Conservation (phyloP, 1,140 invertebrate genomes). For the Homalodisca vitripennis region DNA sequence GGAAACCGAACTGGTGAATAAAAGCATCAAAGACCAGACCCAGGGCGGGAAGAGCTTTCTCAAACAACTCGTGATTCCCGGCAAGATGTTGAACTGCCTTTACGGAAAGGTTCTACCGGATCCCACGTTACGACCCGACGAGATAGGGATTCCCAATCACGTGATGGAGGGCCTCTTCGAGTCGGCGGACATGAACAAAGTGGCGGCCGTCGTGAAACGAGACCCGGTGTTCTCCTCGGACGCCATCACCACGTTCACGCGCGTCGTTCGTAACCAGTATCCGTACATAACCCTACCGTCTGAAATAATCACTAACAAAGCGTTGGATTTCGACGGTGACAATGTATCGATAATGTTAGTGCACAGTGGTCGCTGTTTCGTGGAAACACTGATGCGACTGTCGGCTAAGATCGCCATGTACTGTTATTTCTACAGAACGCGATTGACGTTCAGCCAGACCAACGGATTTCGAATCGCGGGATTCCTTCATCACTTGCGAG, state of each 20-base stretch:
- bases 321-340: conserved; percentile 16
- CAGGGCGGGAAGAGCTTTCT: conserved; percentile 20
- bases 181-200: neutral
- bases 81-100: conserved; percentile 14
- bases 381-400: neutral
- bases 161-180: conserved; percentile 5
- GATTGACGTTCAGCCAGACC: conserved; percentile 7
- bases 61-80: conserved; percentile 10
- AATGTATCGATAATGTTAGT: neutral
- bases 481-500: neutral
- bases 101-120: conserved; percentile 17
- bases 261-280: neutral
- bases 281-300: neutral
- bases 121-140: neutral
- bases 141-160: neutral
- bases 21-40: conserved; percentile 10
- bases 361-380: neutral
- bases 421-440: neutral
- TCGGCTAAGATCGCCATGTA: conserved; percentile 2
- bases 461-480: neutral
- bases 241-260: conserved; percentile 3
- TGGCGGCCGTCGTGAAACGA: neutral
- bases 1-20: conserved; percentile 6
- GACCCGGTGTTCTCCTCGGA: conserved; percentile 9
- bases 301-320: conserved; percentile 6